A percentile compares a stretch with the other conserved stretches of the same genome.
These are phyloP conservation scores for Myotis pilosus DNA, from an alignment of 2,797 vertebrate species.

Conservation along the genomic window DNA sequence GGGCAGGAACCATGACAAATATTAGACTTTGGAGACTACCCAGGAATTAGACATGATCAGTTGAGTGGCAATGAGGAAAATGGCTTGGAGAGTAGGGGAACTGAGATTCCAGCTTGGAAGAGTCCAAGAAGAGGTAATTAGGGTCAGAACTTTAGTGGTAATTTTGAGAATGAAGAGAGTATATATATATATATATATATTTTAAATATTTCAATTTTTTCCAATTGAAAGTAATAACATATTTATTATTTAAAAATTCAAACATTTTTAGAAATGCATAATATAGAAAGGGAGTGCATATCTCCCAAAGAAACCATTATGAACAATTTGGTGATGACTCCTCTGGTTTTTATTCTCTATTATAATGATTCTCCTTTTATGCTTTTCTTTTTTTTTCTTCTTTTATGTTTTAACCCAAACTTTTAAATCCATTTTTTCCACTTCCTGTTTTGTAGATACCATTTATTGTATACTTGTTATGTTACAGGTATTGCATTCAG, in stretches of 20 bases:
- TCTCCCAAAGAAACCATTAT: background rate
- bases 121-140: background rate
- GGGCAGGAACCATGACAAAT: background rate
- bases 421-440: slow-evolving; percentile 31
- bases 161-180: background rate
- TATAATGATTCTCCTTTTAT: background rate
- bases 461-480: background rate
- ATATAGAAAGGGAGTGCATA: background rate
- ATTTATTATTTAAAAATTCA: background rate
- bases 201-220: background rate
- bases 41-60: background rate
- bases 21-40: background rate
- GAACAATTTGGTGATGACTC: background rate
- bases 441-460: background rate
- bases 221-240: background rate
- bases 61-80: background rate
- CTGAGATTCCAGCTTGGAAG: background rate
- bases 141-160: background rate
- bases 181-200: background rate
- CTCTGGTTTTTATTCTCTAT: background rate
- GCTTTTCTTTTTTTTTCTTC: background rate
- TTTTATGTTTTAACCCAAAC: background rate
- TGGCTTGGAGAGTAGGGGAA: background rate
- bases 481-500: background rate
- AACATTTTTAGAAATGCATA: background rate